Base-by-base conservation (phyloP, 2,797 vertebrate genomes). In the Pterois miles region DNA sequence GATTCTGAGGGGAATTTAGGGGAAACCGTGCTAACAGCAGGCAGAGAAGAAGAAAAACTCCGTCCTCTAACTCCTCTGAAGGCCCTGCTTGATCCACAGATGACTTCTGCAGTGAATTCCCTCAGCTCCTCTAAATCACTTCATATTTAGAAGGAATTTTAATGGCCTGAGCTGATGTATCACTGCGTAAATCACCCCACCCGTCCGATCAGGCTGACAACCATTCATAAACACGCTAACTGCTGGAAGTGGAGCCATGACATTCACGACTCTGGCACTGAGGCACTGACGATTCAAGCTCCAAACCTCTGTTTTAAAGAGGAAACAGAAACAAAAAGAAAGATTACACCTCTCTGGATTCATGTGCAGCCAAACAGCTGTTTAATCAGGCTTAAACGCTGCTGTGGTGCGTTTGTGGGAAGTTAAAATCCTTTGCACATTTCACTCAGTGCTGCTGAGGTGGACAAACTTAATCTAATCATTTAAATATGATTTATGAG, bases 311-410 rank as follows among this genome's bases (percentile, higher is more conserved):
- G 20, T 23, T 72, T 38, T 60, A 12, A 59, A 18, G 18, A 34
- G 58, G 71, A 56, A 71, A 46, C 59, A 80, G 50, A 62, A 48
- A 38, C 14, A 29, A 31, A 65, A 56, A 27, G 58, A 59, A 16
- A 38, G 62, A 65, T 20, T 2, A 76, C 76, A 65, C 7, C 57
- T 76, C 22, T 12, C 20, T 53, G 65, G 66, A 89, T 85, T 68
- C 48, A 83, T 64, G 36, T 36, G 72, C 6, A 22, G 8, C 33
- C 33, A 71, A 71, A 71, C 59, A 81, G 81, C 74, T 68, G 73
- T 67, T 74, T 77, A 88, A 86, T 89, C 81, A 81, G 76, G 46
- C 22, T 77, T 81, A 85, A 88, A 88, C 78, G 84, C 71, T 56
- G 48, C 75, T 31, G 72, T 4, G 54, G 74, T 48, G 62, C 22